These are phyloP conservation scores for Meloidogyne floridensis DNA, from an alignment of 1,140 invertebrate species.

Conservation along the genomic window DNA sequence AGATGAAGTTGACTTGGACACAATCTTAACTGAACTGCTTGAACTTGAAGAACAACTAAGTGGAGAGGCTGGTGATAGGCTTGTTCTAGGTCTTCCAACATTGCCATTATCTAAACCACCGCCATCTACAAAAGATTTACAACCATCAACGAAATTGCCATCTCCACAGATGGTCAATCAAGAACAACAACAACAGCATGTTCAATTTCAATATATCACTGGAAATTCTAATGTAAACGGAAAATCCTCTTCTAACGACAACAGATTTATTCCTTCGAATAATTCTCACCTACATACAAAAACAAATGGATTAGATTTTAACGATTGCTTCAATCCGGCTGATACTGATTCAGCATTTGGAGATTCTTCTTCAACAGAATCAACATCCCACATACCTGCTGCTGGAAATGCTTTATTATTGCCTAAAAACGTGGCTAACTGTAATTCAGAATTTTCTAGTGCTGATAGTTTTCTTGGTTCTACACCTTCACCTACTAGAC, in stretches of 20 bases:
- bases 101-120: slow-evolving; percentile 25
- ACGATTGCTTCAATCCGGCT: slow-evolving; percentile 44
- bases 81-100: slow-evolving; percentile 48
- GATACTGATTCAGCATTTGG: slow-evolving; percentile 56
- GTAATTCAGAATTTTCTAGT: slow-evolving; percentile 50
- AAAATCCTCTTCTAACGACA: slow-evolving; percentile 11
- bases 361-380: slow-evolving; percentile 54
- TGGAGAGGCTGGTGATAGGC: slow-evolving; percentile 44
- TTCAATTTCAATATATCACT: slow-evolving; percentile 11
- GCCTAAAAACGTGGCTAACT: background rate
- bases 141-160: background rate
- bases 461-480: slow-evolving; percentile 48
- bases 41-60: slow-evolving; percentile 52
- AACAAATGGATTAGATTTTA: slow-evolving; percentile 17
- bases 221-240: background rate
- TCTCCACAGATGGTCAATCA: slow-evolving; percentile 9
- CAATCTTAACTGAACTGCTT: slow-evolving; percentile 46
- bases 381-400: slow-evolving; percentile 11
- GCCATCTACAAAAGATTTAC: background rate
- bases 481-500: slow-evolving; percentile 48
- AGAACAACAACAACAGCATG: slow-evolving; percentile 31
- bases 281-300: background rate
- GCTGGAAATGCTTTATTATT: background rate
- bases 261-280: background rate
- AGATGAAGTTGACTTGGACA: slow-evolving; percentile 54